Evolutionary conservation across 1,140 invertebrate genomes (phyloP), one percentile per base, ranked within the genome.

Genomic region (Pantala flavescens): DNA sequence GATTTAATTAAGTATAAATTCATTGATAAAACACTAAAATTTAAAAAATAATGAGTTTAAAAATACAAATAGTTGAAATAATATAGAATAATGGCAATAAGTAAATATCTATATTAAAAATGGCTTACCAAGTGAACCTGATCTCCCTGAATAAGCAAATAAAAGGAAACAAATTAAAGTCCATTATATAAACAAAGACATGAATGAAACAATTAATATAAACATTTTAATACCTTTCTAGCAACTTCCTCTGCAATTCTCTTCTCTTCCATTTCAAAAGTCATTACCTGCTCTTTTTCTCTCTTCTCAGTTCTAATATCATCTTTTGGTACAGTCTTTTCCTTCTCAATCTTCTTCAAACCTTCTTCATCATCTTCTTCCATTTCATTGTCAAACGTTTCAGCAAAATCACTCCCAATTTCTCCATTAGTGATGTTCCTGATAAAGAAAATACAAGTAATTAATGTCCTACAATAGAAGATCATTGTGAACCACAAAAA

Each of bases 251-350:
- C 83, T 71, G 83, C 82, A 77, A 85, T 83, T 76, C 81, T 77
- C 76, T 81, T 80, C 75, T 86, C 85, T 63, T 85, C 83, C 43
- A 82, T 79, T 77, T 86, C 84, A 78, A 86, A 86, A 77, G 81
- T 82, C 76, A 74, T 74, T 21, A 78, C 70, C 43, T 78, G 75
- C 49, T 83, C 81, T 16, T 79, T 77, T 14, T 80, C 78, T 70
- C 75, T 72, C 63, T 78, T 77, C 14, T 78, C 78, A 21, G 72
- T 75, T 77, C 76, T 24, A 76, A 71, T 72, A 77, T 7, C 72
- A 71, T 72, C 76, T 24, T 63, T 75, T 71, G 72, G 77, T 73
- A 74, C 75, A 73, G 75, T 74, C 74, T 76, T 73, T 74, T 76
- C 71, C 74, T 72, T n/a, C 43, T 75, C 76, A 24, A 80, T 78